Evolutionary conservation across 2,113 vertebrate genomes (phyloP).

Genomic region (Mixornis gularis): DNA sequence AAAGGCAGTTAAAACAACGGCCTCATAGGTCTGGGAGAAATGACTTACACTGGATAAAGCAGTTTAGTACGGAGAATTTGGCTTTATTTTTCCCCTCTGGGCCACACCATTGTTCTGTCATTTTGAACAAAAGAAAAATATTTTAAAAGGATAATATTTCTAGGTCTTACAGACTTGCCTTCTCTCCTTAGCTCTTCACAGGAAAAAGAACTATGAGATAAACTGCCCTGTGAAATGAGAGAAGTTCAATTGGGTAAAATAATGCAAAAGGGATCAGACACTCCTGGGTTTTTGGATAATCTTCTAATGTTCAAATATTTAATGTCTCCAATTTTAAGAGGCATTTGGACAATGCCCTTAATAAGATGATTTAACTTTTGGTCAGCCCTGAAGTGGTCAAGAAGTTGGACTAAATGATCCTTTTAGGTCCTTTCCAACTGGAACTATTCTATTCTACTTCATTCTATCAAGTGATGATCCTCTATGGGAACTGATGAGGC

Average conservation of each 20-base stretch:
- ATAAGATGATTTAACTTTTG: neutral
- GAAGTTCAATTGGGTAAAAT: neutral
- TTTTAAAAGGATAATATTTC: neutral
- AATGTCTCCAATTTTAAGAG: neutral
- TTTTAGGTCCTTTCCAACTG: neutral
- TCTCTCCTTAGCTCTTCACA: neutral
- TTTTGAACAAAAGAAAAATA: neutral
- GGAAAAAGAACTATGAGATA: neutral
- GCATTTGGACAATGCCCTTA: neutral
- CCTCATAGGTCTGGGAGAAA: neutral
- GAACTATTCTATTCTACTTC: neutral
- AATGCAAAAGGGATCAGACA: neutral
- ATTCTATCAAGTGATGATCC: neutral
- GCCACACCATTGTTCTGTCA: neutral
- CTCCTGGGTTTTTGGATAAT: neutral
- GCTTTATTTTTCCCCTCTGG: neutral
- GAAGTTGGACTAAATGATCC: neutral
- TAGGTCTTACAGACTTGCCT: neutral
- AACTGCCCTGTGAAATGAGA: neutral
- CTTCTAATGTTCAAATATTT: neutral
- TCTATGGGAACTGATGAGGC: neutral
- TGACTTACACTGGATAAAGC: neutral
- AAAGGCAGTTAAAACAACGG: neutral
- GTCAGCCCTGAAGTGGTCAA: neutral
- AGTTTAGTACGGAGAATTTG: neutral